Evolutionary conservation across 2,888 invertebrate genomes (phyloP).

Genomic region (Melieria picta): DNA sequence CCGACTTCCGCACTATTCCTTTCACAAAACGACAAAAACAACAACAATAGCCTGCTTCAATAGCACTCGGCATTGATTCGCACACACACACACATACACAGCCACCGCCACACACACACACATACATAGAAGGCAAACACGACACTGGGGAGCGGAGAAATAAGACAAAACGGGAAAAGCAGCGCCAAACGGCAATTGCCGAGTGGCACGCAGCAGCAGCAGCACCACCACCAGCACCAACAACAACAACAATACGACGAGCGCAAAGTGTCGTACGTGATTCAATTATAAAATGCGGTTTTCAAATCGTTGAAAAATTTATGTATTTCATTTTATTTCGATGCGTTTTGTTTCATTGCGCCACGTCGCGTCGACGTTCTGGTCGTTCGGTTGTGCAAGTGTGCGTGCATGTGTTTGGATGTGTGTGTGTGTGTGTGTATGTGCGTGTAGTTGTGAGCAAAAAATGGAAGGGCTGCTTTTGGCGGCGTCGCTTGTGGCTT

Average conservation of each 20-base stretch:
- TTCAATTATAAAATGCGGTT: constrained; percentile 66
- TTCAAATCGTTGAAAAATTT: constrained; percentile 64
- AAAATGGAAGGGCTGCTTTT: not conserved
- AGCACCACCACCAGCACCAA: constrained; percentile 9
- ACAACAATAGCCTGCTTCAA: not conserved
- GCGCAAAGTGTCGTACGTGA: constrained; percentile 62
- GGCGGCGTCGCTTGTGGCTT: not conserved
- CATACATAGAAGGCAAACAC: not conserved
- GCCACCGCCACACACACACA: not conserved
- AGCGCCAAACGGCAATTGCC: constrained; percentile 1
- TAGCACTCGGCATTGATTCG: too few species aligned
- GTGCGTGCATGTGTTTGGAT: not conserved
- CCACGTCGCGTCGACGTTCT: not conserved
- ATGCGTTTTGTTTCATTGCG: constrained; percentile 20
- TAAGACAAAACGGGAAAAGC: not conserved
- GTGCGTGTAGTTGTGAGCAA: too few species aligned
- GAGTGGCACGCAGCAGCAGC: constrained; percentile 9
- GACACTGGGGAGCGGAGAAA: not conserved
- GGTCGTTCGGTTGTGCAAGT: not conserved
- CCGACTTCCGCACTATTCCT: not conserved
- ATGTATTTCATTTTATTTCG: constrained; percentile 61
- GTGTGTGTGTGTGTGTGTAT: too few species aligned
- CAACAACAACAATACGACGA: constrained; percentile 29
- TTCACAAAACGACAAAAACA: not conserved
- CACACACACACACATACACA: not conserved